A percentile compares a stretch with the other conserved stretches of the same genome.
Evolutionary conservation across 2,888 invertebrate species (phyloP).

Genomic region (Nomada lathburiana): DNA sequence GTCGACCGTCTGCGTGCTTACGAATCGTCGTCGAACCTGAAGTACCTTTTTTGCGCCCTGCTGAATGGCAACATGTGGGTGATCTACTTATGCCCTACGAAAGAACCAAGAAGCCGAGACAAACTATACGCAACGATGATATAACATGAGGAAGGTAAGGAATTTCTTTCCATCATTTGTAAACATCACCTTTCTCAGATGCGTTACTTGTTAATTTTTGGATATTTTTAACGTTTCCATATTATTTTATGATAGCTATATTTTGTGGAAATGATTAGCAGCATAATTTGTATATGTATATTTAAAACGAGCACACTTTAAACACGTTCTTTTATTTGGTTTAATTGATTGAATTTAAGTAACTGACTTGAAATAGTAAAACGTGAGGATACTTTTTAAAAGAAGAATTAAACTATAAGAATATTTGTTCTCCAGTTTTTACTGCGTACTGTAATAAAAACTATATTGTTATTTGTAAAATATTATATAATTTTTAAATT

Average conservation of each 20-base stretch:
- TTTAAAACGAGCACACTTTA: too few species aligned
- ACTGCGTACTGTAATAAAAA: background rate
- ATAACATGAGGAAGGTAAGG: slow-evolving; percentile 45
- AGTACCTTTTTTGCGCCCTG: slow-evolving; percentile 54
- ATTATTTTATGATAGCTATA: too few species aligned
- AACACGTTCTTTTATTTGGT: too few species aligned
- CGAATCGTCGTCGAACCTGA: slow-evolving; percentile 43
- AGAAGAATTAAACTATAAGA: too few species aligned
- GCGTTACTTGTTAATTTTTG: too few species aligned
- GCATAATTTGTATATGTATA: too few species aligned
- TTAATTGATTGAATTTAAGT: too few species aligned
- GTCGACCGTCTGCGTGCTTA: slow-evolving; percentile 46
- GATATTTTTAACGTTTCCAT: too few species aligned
- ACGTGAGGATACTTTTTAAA: too few species aligned
- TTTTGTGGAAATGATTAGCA: too few species aligned
- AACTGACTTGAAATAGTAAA: too few species aligned
- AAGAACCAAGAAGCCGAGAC: slow-evolving; percentile 10
- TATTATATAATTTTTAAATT: slow-evolving; percentile 28
- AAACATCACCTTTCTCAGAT: background rate
- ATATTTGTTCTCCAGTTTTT: too few species aligned
- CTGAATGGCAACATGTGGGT: slow-evolving; percentile 58
- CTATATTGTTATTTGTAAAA: slow-evolving; percentile 15
- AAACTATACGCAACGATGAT: slow-evolving; percentile 44
- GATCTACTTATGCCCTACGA: slow-evolving; percentile 46
- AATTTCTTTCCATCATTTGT: slow-evolving; percentile 18